Base-by-base conservation (phyloP, 1,140 invertebrate genomes). In the Tachypleus tridentatus region DNA sequence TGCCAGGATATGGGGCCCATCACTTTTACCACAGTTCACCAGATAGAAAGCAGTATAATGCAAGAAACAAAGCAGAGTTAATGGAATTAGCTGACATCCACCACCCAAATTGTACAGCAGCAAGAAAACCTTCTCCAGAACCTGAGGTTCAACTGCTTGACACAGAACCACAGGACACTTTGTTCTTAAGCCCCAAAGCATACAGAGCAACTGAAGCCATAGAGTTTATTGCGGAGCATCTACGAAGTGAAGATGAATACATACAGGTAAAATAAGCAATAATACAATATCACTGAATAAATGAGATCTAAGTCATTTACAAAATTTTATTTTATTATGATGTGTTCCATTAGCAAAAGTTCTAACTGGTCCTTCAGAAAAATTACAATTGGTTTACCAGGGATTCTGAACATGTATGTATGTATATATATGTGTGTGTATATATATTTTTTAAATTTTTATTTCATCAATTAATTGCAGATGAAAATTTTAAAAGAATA, bases 141-240 rank as follows among this genome's bases (percentile, higher is more conserved):
- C 83, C 53, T 79, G 29, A 76, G 67, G 69, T 82, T 49, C 85
- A 82, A 69, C 80, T 90, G 64, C 80, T 90, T 66, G 91, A 92
- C 74, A 93, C 89, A 57, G 91, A 94, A 75, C 91, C 88, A 72
- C 92, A 90, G 0, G 91, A 95, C 74, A 91, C 91, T 3, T 82
- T 94, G 48, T 82, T 93, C 49, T 80, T 96, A 9, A 93, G 90
- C 49, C 90, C 91, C 0, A 93, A 97, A 77, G 92, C 94, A 0
- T 75, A 77, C 65, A 77, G 95, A 79, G 94, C 94, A 11, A 95
- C 95, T 6, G 93, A 98, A 77, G 93, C 94, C 4, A 93, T 98
- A 0, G 92, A 95, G 75, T 98, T 97, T 76, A 98, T 98, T 68
- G 95, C 95, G 47, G 94, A 98, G 77, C 94, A 98, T 83, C 82